Percentiles rank a stretch among this genome's conserved stretches.
phyloP scores from a whole-genome alignment of 2,888 invertebrate species.

The Urechis unicinctus region DNA sequence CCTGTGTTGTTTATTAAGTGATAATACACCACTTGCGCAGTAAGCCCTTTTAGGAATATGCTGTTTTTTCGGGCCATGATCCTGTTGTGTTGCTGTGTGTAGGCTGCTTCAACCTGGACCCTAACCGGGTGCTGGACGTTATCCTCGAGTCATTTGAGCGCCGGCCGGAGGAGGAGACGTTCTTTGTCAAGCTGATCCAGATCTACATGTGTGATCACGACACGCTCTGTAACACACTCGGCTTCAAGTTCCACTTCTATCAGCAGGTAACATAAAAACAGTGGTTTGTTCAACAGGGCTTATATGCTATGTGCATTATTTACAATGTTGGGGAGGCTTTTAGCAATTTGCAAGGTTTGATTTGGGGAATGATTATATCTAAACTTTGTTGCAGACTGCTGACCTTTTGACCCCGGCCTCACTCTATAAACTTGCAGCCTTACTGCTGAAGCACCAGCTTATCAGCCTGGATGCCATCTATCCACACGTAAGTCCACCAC shows the following conservation, averaged over 20 bases:
- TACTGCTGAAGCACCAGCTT: constrained; percentile 80
- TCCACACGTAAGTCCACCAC: constrained; percentile 72
- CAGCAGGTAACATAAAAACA: constrained; percentile 24
- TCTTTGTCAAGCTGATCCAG: constrained; percentile 80
- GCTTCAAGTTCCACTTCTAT: constrained; percentile 76
- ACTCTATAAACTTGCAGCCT: constrained; percentile 81
- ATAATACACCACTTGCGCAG: no score
- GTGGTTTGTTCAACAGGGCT: not conserved
- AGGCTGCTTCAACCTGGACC: constrained; percentile 98
- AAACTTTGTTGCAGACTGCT: constrained; percentile 55
- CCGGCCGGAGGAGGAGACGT: constrained; percentile 55
- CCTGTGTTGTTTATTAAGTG: no score
- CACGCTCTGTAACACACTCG: constrained; percentile 88
- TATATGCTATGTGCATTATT: not conserved
- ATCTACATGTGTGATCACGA: constrained; percentile 82
- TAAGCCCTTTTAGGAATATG: not conserved
- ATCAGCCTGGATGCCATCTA: constrained; percentile 83
- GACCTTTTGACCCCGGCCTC: constrained; percentile 66
- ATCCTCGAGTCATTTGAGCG: constrained; percentile 91
- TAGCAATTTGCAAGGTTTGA: not conserved
- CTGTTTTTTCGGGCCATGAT: not conserved
- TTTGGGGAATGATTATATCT: no score
- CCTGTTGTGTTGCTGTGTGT: constrained; percentile 9
- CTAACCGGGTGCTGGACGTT: constrained; percentile 92
- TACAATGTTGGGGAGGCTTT: constrained; percentile 47